Evolutionary conservation across 2,113 vertebrate genomes (phyloP).

Genomic region (Sinocyclocheilus grahami): DNA sequence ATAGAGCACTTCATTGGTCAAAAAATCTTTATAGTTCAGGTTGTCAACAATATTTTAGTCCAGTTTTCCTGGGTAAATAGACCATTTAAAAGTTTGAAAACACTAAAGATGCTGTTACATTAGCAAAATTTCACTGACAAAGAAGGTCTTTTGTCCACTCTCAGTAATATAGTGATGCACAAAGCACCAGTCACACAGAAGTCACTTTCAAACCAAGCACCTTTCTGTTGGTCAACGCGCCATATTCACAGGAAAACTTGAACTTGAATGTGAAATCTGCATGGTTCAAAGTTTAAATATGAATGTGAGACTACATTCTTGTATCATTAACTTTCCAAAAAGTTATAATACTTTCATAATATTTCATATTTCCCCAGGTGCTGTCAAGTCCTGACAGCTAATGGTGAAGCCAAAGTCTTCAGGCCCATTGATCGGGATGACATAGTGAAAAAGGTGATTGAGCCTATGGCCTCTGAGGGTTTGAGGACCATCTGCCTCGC

Average conservation of each 20-base stretch:
- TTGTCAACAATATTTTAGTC: too few relatives aligned
- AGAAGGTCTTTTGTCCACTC: neutral
- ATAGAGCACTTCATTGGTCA: neutral
- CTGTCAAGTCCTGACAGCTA: slow-evolving; percentile 85
- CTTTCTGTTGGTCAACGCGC: neutral
- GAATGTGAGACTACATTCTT: neutral
- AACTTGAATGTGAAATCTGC: neutral
- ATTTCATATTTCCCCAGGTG: slow-evolving; percentile 77
- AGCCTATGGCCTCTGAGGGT: slow-evolving; percentile 96
- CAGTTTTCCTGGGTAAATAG: neutral
- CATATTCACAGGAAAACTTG: neutral
- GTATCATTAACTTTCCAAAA: neutral
- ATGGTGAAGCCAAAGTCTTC: slow-evolving; percentile 85
- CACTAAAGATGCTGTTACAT: neutral
- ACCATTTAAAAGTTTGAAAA: neutral
- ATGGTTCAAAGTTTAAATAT: neutral
- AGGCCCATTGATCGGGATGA: slow-evolving; percentile 87
- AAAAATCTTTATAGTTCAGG: neutral
- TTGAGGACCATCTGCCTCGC: slow-evolving; percentile 96
- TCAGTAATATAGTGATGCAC: neutral
- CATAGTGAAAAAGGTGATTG: slow-evolving; percentile 89
- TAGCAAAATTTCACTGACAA: neutral
- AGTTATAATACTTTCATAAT: neutral
- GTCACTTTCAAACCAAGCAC: neutral
- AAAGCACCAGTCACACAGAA: neutral